Base-by-base conservation (phyloP, 1,140 invertebrate genomes). In the Venturia canescens region DNA sequence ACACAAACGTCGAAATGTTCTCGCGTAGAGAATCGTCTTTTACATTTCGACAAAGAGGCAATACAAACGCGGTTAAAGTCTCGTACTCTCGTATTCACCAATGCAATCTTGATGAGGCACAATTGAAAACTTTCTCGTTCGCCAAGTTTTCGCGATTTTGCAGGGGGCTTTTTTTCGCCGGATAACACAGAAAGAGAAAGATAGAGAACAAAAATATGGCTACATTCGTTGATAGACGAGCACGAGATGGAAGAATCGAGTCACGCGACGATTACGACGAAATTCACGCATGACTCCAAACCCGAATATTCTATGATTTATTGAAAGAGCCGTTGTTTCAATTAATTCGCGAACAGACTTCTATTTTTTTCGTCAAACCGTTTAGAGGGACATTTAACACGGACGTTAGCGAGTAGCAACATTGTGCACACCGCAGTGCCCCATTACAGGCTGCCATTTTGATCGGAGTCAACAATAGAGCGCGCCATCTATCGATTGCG, bases 401-500 rank as follows among this genome's bases (percentile, higher is more conserved):
- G 50, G 18, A 21, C 50, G 50, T 53, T 53, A 53, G n/a, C 16
- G 50, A n/a, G 18, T 53, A 53, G 50, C 50, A 53, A 53, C 50
- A 53, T 53, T 53, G 50, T 53, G 50, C 79, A 78, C 78, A 63
- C 83, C 66, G 75, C 75, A 87, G 81, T 84, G 80, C 81, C 70
- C 80, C 85, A 88, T 89, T 89, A 89, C 79, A 84, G 80, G 86
- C 84, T 84, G 85, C 89, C 89, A 90, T 90, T 88, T 89, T 89
- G 84, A 87, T 83, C 77, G 75, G 26, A 88, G 83, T 87, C 88
- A 90, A 90, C 89, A 89, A 89, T 89, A 84, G 80, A 83, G 23
- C 34, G 83, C 86, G 86, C 85, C 85, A 87, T 83, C 86, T 86
- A 84, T 86, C 83, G 83, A 86, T 86, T 83, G 50, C 23, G 38